These are phyloP conservation scores for Leucophenga varia DNA, from an alignment of 1,140 invertebrate species.

Conservation along the genomic window DNA sequence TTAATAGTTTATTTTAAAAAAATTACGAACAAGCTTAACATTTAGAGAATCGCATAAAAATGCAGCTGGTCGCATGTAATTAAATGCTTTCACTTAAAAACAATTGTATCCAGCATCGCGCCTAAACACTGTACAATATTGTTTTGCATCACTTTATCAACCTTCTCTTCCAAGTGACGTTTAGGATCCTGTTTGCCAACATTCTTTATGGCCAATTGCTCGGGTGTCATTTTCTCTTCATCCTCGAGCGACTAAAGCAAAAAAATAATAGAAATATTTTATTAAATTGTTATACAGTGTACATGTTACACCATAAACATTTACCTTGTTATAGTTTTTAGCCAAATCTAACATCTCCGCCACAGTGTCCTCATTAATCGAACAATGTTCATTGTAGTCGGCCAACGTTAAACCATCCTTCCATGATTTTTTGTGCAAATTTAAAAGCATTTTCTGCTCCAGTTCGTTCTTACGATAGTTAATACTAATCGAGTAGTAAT, in stretches of 20 bases:
- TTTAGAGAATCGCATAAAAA: too few relatives aligned
- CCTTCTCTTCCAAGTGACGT: conserved; percentile 98
- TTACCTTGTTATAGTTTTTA: conserved; percentile 96
- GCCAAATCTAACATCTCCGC: conserved; percentile 96
- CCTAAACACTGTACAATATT: conserved; percentile 99
- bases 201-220: conserved; percentile 99
- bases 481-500: conserved; percentile 99
- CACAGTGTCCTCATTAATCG: conserved; percentile 88
- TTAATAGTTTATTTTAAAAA: too few relatives aligned
- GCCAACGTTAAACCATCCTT: conserved; percentile 95
- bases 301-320: not conserved
- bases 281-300: not conserved
- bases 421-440: conserved; percentile 99
- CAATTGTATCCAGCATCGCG: conserved; percentile 97
- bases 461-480: conserved; percentile 99
- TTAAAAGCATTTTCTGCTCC: conserved; percentile 99
- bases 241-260: conserved; percentile 85
- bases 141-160: conserved; percentile 94
- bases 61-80: conserved; percentile 19
- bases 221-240: conserved; percentile 99
- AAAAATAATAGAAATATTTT: not conserved
- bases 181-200: conserved; percentile 99
- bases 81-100: conserved; percentile 70
- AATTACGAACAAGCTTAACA: too few relatives aligned
- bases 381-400: conserved; percentile 94